Evolutionary conservation across 2,888 invertebrate genomes (phyloP).

Genomic region (Pollenia labialis): DNA sequence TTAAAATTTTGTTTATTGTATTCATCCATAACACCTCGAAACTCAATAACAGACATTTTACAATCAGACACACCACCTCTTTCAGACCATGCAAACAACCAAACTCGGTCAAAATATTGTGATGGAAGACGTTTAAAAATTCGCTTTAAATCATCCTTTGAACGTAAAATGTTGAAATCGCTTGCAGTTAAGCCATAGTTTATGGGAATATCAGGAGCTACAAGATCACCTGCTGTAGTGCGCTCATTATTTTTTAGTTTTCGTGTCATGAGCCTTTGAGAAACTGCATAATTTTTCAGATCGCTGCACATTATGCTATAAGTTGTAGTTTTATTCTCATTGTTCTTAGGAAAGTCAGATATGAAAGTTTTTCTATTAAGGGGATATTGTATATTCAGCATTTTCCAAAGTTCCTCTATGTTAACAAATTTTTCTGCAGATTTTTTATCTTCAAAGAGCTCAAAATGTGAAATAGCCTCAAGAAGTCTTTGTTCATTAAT

Average conservation of each 20-base stretch:
- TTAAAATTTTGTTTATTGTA: conserved; percentile 40
- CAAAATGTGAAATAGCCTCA: conserved; percentile 74
- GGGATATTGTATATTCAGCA: conserved; percentile 76
- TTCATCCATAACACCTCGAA: conserved; percentile 57
- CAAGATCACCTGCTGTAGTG: conserved; percentile 76
- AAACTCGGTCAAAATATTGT: conserved; percentile 69
- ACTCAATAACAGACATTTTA: conserved; percentile 70
- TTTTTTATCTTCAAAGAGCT: conserved; percentile 75
- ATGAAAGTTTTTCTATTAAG: conserved; percentile 75
- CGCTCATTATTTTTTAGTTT: conserved; percentile 56
- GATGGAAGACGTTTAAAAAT: conserved; percentile 76
- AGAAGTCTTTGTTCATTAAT: conserved; percentile 76
- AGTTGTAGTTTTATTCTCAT: conserved; percentile 78
- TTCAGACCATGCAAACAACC: conserved; percentile 57
- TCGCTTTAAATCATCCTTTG: conserved; percentile 76
- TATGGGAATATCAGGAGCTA: conserved; percentile 76
- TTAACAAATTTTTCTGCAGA: conserved; percentile 75
- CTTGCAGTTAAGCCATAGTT: conserved; percentile 76
- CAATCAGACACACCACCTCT: conserved; percentile 5
- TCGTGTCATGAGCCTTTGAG: not conserved
- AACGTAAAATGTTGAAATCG: conserved; percentile 77
- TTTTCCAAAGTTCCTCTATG: conserved; percentile 76
- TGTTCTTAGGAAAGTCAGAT: conserved; percentile 67
- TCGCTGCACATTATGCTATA: conserved; percentile 79
- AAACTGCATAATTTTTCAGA: conserved; percentile 69